Base-by-base conservation (phyloP, 2,888 invertebrate species). In the Rhorus exstirpatorius region DNA sequence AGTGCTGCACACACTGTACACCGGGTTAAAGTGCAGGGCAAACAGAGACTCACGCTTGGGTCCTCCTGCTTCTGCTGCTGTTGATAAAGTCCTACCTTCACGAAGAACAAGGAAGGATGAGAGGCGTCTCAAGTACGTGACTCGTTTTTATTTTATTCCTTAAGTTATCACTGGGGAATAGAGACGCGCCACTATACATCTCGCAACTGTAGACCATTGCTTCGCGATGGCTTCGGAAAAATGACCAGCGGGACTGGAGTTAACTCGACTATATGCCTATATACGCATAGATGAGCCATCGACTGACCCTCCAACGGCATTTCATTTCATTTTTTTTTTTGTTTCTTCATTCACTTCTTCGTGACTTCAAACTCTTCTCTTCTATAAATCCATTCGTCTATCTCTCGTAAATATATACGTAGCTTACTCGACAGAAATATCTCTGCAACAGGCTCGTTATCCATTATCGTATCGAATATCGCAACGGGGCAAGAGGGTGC, bases 401-500 rank as follows among this genome's bases (percentile, higher is more conserved):
- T 74, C 51, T 31, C 24, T 61, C 58, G 61, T 55, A 17, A 58
- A n/a, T n/a, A 49, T 60, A 71, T 44, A 49, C 63, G 63, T 49
- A 35, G 81, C 81, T 77, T 81, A 81, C 82, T 70, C 81, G 74
- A 55, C 75, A 75, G 87, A 87, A 89, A 88, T 89, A 89, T 87
- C 87, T 87, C 86, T 86, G 87, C 85, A 85, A 81, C 77, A 81
- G 72, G 81, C 77, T 88, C 88, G 90, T 89, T 89, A 87, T 83
- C 88, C 87, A 89, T 89, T 90, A 89, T 90, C 89, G 89, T 89
- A 89, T 90, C 89, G 88, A 86, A 87, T 89, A 89, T 90, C 89
- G 87, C 46, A 58, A 46, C 75, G 31, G 26, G 49, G 38, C 49
- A 58, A 49, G 49, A 44, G n/a, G n/a, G n/a, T n/a, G 31, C 6